Percentiles rank a stretch among this genome's conserved stretches.
These are phyloP conservation scores for Apis laboriosa DNA, from an alignment of 1,140 invertebrate genomes.

Conservation along the genomic window DNA sequence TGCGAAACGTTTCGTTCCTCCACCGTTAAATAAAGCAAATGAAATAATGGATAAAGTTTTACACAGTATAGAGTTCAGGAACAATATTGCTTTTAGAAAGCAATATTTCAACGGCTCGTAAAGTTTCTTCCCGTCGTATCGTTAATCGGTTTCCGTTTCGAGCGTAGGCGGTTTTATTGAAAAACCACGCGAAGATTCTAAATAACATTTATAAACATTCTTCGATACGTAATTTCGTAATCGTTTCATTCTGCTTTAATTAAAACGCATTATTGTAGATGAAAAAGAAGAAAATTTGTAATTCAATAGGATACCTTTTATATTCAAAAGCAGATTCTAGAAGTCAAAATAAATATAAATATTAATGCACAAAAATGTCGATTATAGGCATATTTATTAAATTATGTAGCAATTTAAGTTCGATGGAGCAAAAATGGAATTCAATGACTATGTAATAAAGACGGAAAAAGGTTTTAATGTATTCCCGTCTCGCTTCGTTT, in stretches of 20 bases:
- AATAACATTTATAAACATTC: constrained; percentile 16
- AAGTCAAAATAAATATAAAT: too few species aligned
- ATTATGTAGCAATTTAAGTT: too few species aligned
- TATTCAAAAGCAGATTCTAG: too few species aligned
- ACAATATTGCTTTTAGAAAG: constrained; percentile 47
- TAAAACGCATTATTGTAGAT: neutral
- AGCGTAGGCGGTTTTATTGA: constrained; percentile 8
- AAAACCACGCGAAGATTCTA: constrained; percentile 5
- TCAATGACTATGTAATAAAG: too few species aligned
- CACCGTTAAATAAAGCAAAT: constrained; percentile 36
- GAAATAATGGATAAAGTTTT: constrained; percentile 45
- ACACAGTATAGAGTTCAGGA: constrained; percentile 18
- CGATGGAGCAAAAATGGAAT: too few species aligned
- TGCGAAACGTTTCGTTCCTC: neutral
- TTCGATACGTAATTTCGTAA: neutral
- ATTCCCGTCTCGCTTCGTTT: too few species aligned
- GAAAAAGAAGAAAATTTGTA: too few species aligned
- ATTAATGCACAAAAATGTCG: too few species aligned
- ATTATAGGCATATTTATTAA: too few species aligned
- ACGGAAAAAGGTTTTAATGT: too few species aligned
- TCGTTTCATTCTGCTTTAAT: neutral
- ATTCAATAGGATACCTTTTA: too few species aligned
- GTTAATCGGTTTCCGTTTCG: constrained; percentile 46
- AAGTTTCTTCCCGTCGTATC: constrained; percentile 24
- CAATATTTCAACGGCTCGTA: constrained; percentile 47